phyloP scores from a whole-genome alignment of 2,113 vertebrate genomes.

The Bettongia penicillata region DNA sequence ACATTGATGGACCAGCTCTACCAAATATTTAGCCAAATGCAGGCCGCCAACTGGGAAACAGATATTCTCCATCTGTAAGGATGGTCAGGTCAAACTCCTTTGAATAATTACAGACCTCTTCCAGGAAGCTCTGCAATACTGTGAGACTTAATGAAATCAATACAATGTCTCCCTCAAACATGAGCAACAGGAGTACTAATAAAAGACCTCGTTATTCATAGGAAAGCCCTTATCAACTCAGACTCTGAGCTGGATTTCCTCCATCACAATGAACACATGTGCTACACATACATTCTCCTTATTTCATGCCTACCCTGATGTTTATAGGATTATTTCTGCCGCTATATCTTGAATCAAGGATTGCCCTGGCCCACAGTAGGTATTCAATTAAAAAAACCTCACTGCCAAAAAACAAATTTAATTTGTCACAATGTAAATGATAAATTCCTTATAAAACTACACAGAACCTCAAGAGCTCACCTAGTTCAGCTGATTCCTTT shows the following conservation, averaged over 20 bases:
- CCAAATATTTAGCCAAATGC: background rate
- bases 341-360: background rate
- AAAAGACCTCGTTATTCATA: background rate
- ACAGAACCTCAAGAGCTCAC: background rate
- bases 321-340: background rate
- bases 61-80: background rate
- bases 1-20: background rate
- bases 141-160: background rate
- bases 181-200: background rate
- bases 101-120: background rate
- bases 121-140: background rate
- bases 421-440: background rate
- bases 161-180: background rate
- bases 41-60: background rate
- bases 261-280: background rate
- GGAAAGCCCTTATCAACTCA: too few relatives aligned
- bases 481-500: background rate
- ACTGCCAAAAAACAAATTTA: constrained; percentile 6
- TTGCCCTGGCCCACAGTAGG: background rate
- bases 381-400: background rate
- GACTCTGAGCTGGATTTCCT: background rate
- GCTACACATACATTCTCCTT: background rate
- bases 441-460: background rate
- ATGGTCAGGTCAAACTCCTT: background rate
- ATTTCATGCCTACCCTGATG: background rate